phyloP scores from a whole-genome alignment of 2,113 vertebrate species.

The Pao palembangensis region DNA sequence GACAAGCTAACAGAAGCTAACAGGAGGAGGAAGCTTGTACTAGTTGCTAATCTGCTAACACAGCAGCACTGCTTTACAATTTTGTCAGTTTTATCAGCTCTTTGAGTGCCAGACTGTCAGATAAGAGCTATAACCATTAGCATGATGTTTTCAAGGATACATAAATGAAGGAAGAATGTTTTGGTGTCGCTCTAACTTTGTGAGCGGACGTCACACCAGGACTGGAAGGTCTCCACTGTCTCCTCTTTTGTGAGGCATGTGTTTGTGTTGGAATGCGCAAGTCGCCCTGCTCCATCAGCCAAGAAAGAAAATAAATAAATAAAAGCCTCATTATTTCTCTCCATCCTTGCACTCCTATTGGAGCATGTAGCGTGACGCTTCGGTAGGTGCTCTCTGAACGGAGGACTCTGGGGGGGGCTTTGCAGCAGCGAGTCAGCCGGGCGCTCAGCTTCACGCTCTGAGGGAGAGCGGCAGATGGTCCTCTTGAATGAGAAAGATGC shows the following conservation, averaged over 20 bases:
- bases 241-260: constrained; percentile 32
- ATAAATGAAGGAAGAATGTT: background rate
- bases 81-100: too few species aligned
- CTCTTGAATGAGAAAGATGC: constrained; percentile 50
- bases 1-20: too few species aligned
- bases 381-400: constrained; percentile 65
- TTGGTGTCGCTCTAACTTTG: background rate
- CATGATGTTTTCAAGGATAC: too few species aligned
- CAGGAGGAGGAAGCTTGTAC: too few species aligned
- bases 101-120: too few species aligned
- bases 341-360: constrained; percentile 37
- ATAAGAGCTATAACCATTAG: too few species aligned
- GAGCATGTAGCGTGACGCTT: constrained; percentile 39
- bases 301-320: constrained; percentile 1
- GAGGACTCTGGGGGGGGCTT: constrained; percentile 55
- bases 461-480: constrained; percentile 62
- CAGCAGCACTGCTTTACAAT: too few species aligned
- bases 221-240: background rate
- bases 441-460: constrained; percentile 57
- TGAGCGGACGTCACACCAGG: background rate
- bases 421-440: constrained; percentile 67
- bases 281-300: constrained; percentile 24
- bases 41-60: too few species aligned
- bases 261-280: constrained; percentile 24
- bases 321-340: constrained; percentile 54